Evolutionary conservation across 2,888 invertebrate species (phyloP), one percentile per base, ranked within the genome.

Genomic region (Saturnia japonica): DNA sequence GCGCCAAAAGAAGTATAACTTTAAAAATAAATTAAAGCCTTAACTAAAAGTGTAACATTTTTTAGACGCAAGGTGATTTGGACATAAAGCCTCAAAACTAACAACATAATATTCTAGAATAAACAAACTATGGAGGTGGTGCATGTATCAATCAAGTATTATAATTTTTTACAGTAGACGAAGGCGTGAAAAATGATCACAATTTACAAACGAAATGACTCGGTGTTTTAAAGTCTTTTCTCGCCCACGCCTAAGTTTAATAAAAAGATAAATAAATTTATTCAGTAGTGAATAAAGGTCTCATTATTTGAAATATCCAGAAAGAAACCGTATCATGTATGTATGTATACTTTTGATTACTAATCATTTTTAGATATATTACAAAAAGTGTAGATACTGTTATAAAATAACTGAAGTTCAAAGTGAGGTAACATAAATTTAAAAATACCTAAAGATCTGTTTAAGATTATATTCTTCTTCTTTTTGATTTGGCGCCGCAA

Each of bases 141-240:
- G 8, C 19, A 62, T 62, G 16, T 34, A n/a, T 22, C 54, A 54
- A n/a, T 7, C n/a, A 19, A 1, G 34, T 28, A 62, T 62, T 64
- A 40, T 40, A 19, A 64, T 40, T 19, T 40, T 64, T 64, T 64
- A 7, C 22, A 40, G 2, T 7, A 40, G 8, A 19, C n/a, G 64
- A 64, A 40, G 64, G 40, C 64, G 40, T 64, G 64, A 64, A 64
- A 64, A 40, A 40, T 64, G 34, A n/a, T 40, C 28, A 60, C 28
- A 60, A 60, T 60, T 60, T 60, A 60, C 25, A 57, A 25, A 57
- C 25, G 11, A 57, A 25, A 2, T 57, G 2, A 25, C 57, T 60
- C 19, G 19, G 47, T 51, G 11, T 51, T 14, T 60, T 60, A 12
- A 28, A 28, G 57, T 25, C 57, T 12, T 60, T 28, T 7, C 6